Evolutionary conservation across 2,113 vertebrate species (phyloP).

Genomic region (Rhinopomastus cyanomelas): DNA sequence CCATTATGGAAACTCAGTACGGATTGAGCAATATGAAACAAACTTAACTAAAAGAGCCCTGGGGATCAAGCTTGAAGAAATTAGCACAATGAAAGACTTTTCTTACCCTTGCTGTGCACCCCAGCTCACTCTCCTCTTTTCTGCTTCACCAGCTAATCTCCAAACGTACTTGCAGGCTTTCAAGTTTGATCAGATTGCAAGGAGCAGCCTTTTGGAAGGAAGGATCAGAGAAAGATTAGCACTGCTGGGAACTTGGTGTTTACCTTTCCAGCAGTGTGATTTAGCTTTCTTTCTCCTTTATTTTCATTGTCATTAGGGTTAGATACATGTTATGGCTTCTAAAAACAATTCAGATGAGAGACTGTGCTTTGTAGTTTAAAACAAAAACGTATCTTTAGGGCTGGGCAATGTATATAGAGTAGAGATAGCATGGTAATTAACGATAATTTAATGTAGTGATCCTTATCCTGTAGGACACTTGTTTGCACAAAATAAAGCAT

Average conservation of each 20-base stretch:
- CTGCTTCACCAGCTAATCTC: constrained; percentile 18
- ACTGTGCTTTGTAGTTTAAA: constrained; percentile 21
- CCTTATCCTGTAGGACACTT: constrained; percentile 1
- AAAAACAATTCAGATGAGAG: background rate
- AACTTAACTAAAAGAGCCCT: background rate
- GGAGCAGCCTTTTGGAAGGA: constrained; percentile 25
- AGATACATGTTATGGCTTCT: constrained; percentile 15
- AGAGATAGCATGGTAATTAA: constrained; percentile 16
- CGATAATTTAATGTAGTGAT: constrained; percentile 18
- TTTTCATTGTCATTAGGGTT: background rate
- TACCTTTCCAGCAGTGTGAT: background rate
- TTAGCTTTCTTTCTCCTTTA: constrained; percentile 41
- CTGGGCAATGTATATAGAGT: background rate
- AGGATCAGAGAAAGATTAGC: constrained; percentile 21
- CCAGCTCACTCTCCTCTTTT: background rate
- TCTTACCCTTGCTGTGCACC: background rate
- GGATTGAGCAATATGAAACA: background rate
- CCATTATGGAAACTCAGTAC: background rate
- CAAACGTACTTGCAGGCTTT: constrained; percentile 20
- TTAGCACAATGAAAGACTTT: background rate
- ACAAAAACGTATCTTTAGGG: constrained; percentile 1
- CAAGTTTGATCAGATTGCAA: constrained; percentile 32
- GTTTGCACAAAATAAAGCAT: constrained; percentile 18
- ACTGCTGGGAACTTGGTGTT: background rate
- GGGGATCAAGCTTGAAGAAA: background rate